Base-by-base conservation (phyloP, 2,888 invertebrate genomes). In the Noctua fimbriata region DNA sequence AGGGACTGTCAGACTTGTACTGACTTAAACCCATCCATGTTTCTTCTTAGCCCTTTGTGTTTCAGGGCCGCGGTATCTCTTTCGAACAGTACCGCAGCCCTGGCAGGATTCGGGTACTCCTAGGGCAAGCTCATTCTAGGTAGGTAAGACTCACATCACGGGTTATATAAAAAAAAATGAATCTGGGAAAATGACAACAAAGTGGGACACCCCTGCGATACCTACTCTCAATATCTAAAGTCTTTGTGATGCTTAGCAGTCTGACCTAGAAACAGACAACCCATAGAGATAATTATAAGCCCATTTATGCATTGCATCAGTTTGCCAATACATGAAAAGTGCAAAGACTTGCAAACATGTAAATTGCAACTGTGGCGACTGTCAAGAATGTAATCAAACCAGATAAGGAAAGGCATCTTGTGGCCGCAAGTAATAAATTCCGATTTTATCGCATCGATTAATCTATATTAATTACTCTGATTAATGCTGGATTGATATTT, bases 341-440 rank as follows among this genome's bases (percentile, higher is more conserved):
- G 55, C 47, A 36, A 67, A 78, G 44, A 78, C 18, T 67, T 67
- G 44, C 18, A 78, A 55, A 32, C 55, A 66, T 78, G 52, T 47
- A 47, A 78, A 66, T 66, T 78, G 7, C 24, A 10, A 55, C n/a
- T 18, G 32, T n/a, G 78, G 55, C 67, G 52, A 36, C 55, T 69
- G 47, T 55, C 21, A 55, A 18, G 69, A 69, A 69, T 69, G 55
- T 28, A 36, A 69, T 78, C 14, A 36, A 55, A 58, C 69, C n/a
- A 58, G 24, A 28, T 41, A 78, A 18, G 36, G 79, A 28, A 14
- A 14, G 14, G 14, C n/a, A 65, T 78, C 18, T n/a, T 28, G 9
- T 28, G 24, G 24, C 24, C 24, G 32, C 18, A 52, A 36, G 10
- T 47, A 7, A 78, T 14, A 21, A n/a, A 47, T 55, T 47, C 18